Percentiles rank a stretch among this genome's conserved stretches.
Evolutionary conservation across 2,888 invertebrate genomes (phyloP).

Genomic region (Plagodis dolabraria): DNA sequence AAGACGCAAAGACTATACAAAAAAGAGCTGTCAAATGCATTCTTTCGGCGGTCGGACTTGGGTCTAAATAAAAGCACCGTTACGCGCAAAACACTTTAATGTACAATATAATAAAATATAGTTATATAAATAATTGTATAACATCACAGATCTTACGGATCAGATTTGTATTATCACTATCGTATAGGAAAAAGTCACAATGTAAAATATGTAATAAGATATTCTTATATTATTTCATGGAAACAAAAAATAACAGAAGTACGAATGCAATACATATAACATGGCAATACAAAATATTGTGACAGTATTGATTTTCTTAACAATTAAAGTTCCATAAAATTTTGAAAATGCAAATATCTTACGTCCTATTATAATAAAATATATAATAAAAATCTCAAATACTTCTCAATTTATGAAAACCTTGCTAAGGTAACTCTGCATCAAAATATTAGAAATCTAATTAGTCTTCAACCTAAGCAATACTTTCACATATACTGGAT

Average conservation of each 20-base stretch:
- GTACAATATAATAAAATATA: constrained; percentile 22
- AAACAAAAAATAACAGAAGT: background rate
- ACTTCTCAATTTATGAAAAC: too few species aligned
- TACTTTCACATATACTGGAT: background rate
- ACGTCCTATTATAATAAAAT: too few species aligned
- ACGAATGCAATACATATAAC: background rate
- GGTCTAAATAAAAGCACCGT: constrained; percentile 1
- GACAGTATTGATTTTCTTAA: too few species aligned
- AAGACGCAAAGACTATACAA: too few species aligned
- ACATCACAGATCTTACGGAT: constrained; percentile 50
- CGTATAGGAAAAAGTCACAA: constrained; percentile 7
- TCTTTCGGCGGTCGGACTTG: too few species aligned
- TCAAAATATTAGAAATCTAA: too few species aligned
- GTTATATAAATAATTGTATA: constrained; percentile 18
- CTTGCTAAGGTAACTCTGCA: too few species aligned
- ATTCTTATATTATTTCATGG: background rate
- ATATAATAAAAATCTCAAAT: too few species aligned
- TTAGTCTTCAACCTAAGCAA: background rate
- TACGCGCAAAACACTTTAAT: constrained; percentile 6
- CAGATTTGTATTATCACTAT: constrained; percentile 27
- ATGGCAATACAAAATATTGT: too few species aligned
- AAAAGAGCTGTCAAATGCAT: too few species aligned
- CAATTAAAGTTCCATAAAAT: too few species aligned
- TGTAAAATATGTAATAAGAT: background rate
- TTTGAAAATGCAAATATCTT: too few species aligned